These are phyloP conservation scores for Cerceris rybyensis DNA, from an alignment of 2,888 invertebrate genomes.

Conservation along the genomic window DNA sequence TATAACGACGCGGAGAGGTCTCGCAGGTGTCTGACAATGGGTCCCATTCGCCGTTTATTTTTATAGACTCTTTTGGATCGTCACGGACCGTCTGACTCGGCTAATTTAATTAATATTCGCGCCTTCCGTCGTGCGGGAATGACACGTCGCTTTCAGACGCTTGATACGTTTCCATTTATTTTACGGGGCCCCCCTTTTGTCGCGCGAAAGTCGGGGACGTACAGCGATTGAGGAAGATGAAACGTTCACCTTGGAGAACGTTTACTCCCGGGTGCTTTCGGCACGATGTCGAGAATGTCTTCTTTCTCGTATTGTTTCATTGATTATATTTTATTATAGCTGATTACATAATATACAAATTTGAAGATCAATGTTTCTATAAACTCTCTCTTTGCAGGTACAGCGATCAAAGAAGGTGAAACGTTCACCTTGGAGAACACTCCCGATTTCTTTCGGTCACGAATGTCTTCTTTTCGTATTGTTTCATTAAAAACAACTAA, in stretches of 20 bases:
- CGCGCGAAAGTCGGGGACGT: neutral
- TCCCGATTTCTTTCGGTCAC: neutral
- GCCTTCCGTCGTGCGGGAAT: conserved; percentile 1
- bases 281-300: neutral
- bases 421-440: conserved; percentile 5
- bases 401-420: neutral
- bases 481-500: too few species aligned
- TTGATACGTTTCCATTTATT: conserved; percentile 13
- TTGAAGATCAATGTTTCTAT: too few species aligned
- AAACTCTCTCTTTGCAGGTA: too few species aligned
- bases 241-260: conserved; percentile 6
- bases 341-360: too few species aligned
- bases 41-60: conserved; percentile 22
- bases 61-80: conserved; percentile 21
- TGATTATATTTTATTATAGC: too few species aligned
- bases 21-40: conserved; percentile 29
- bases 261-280: neutral
- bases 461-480: too few species aligned
- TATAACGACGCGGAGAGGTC: conserved; percentile 14
- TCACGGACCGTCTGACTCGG: too few species aligned
- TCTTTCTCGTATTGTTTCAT: too few species aligned
- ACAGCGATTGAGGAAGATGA: neutral
- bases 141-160: conserved; percentile 10
- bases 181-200: neutral
- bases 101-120: conserved; percentile 23